These are phyloP conservation scores for Flexamia atlantica DNA, from an alignment of 2,888 invertebrate genomes.

Conservation along the genomic window DNA sequence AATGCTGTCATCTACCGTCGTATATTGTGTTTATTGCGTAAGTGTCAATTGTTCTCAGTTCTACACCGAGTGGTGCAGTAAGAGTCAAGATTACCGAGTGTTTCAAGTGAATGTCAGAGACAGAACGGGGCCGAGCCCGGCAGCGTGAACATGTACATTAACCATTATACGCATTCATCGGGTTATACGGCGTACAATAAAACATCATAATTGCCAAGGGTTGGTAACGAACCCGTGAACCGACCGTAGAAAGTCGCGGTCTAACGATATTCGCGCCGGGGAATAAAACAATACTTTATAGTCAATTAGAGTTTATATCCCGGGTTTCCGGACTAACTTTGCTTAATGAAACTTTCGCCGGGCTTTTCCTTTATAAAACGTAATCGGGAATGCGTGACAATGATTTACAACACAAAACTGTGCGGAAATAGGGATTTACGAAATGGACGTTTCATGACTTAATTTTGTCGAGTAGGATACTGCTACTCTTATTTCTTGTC, in stretches of 20 bases:
- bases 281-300: conserved; percentile 43
- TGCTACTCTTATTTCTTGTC: no score
- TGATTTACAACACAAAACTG: no score
- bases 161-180: conserved; percentile 24
- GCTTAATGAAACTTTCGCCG: conserved; percentile 6
- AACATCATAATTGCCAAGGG: background rate
- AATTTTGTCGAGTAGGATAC: no score
- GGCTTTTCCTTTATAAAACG: background rate
- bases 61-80: no score
- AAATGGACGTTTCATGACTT: no score
- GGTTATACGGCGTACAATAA: conserved; percentile 24
- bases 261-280: conserved; percentile 20
- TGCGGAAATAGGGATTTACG: no score
- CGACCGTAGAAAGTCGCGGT: conserved; percentile 36
- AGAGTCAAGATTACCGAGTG: no score
- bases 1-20: no score
- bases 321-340: conserved; percentile 26
- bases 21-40: no score
- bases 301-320: conserved; percentile 45
- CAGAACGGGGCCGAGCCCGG: background rate
- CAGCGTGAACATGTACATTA: conserved; percentile 6
- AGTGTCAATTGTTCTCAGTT: no score
- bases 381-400: conserved; percentile 16
- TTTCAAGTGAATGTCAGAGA: no score
- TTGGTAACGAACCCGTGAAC: background rate